A percentile compares a stretch with the other conserved stretches of the same genome.
Evolutionary conservation across 2,113 vertebrate genomes (phyloP).

Genomic region (Dipodomys spectabilis): DNA sequence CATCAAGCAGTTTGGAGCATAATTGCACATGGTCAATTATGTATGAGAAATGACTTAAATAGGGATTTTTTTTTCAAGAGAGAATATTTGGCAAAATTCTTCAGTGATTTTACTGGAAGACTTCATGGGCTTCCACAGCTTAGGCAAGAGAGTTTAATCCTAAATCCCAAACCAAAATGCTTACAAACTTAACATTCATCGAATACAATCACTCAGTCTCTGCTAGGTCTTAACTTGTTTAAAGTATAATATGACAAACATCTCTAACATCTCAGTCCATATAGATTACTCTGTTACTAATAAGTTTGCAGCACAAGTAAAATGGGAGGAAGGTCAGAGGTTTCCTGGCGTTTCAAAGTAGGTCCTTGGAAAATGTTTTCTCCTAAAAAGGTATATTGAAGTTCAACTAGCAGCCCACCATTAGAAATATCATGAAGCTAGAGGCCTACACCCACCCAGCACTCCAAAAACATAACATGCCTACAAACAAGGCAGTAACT

Average conservation of each 20-base stretch:
- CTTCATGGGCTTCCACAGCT: constrained; percentile 50
- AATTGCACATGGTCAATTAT: constrained; percentile 41
- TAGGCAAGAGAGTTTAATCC: constrained; percentile 58
- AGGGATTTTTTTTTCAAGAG: not conserved
- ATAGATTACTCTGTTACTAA: not conserved
- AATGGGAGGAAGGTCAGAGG: not conserved
- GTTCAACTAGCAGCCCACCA: not conserved
- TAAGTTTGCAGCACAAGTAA: not conserved
- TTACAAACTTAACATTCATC: constrained; percentile 38
- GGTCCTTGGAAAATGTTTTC: not conserved
- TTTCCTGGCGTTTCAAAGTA: constrained; percentile 2
- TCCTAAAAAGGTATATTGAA: not conserved
- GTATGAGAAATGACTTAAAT: constrained; percentile 56
- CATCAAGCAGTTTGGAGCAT: constrained; percentile 3
- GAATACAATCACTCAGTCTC: constrained; percentile 58
- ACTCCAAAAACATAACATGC: not conserved
- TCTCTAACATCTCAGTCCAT: not conserved
- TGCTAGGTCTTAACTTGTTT: constrained; percentile 11
- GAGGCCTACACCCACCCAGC: not conserved
- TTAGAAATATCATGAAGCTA: not conserved
- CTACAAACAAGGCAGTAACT: not conserved
- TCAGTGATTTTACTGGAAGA: constrained; percentile 63
- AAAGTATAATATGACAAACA: constrained; percentile 23
- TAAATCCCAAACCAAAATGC: constrained; percentile 44
- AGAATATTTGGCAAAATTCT: constrained; percentile 38